These are phyloP conservation scores for Aphis craccivora DNA, from an alignment of 1,140 invertebrate genomes.

Conservation along the genomic window DNA sequence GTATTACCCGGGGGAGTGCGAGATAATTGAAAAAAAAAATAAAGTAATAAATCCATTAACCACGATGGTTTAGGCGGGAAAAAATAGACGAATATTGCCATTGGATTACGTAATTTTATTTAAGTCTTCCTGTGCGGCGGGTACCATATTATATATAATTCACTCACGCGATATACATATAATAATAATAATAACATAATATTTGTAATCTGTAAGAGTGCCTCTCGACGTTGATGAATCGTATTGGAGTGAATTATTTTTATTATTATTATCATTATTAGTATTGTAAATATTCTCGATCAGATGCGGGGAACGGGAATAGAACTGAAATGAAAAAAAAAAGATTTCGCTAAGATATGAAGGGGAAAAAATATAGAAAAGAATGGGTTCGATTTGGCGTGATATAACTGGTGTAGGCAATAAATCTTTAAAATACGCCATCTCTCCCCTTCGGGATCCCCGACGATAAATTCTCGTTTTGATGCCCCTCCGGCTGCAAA, in stretches of 20 bases:
- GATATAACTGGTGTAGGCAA: slow-evolving; percentile 45
- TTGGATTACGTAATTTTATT: slow-evolving; percentile 20
- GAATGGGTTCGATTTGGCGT: slow-evolving; percentile 58
- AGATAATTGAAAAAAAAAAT: slow-evolving; percentile 43
- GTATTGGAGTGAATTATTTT: background rate
- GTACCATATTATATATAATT: slow-evolving; percentile 4
- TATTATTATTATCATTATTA: background rate
- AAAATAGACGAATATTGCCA: slow-evolving; percentile 25
- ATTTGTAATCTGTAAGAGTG: slow-evolving; percentile 34
- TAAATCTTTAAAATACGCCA: slow-evolving; percentile 58
- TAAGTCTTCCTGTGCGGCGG: background rate
- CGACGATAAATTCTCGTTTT: slow-evolving; percentile 54
- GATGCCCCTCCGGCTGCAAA: slow-evolving; percentile 47
- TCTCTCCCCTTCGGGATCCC: slow-evolving; percentile 52
- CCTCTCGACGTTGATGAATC: slow-evolving; percentile 36
- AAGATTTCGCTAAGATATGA: slow-evolving; percentile 35
- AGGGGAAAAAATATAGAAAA: slow-evolving; percentile 15
- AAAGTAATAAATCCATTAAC: slow-evolving; percentile 44
- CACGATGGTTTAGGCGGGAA: background rate
- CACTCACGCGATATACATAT: slow-evolving; percentile 19
- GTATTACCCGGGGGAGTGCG: slow-evolving; percentile 13
- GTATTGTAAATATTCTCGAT: slow-evolving; percentile 1
- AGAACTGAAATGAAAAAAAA: background rate
- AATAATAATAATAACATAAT: slow-evolving; percentile 15
- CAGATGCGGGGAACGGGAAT: background rate